Evolutionary conservation across 64 coral and sea anemone species (phyloP).

Genomic region (Pachyseris speciosa): DNA sequence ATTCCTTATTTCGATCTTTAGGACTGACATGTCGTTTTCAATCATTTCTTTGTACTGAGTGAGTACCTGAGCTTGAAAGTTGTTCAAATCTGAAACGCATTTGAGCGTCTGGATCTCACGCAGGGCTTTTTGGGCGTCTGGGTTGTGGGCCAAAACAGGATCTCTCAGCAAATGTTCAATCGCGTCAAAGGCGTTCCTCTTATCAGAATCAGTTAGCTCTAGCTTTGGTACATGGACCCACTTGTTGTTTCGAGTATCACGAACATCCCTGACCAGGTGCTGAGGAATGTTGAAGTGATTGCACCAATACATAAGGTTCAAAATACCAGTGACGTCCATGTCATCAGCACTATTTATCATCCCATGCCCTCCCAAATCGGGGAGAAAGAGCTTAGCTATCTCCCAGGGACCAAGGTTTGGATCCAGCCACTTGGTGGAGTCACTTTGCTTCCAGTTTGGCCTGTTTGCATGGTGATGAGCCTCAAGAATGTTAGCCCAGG

Average conservation of each 20-base stretch:
- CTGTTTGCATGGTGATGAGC: background rate
- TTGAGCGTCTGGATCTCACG: background rate
- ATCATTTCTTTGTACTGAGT: background rate
- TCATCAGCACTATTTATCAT: background rate
- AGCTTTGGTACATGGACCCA: too few species aligned
- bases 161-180: background rate
- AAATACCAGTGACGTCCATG: constrained; percentile 61
- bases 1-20: background rate
- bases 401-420: too few species aligned
- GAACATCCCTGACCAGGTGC: constrained; percentile 19
- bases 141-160: background rate
- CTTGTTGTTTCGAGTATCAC: too few species aligned
- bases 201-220: background rate
- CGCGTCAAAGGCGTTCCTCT: background rate
- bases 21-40: background rate
- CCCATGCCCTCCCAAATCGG: background rate
- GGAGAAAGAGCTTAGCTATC: too few species aligned
- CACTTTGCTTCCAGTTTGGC: background rate
- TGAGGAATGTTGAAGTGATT: constrained; percentile 34
- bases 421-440: too few species aligned
- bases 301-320: too few species aligned
- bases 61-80: background rate
- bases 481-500: background rate
- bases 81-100: background rate
- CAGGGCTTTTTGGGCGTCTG: background rate